Evolutionary conservation across 2,888 invertebrate genomes (phyloP), one percentile per base, ranked within the genome.

Genomic region (Autographa gamma): DNA sequence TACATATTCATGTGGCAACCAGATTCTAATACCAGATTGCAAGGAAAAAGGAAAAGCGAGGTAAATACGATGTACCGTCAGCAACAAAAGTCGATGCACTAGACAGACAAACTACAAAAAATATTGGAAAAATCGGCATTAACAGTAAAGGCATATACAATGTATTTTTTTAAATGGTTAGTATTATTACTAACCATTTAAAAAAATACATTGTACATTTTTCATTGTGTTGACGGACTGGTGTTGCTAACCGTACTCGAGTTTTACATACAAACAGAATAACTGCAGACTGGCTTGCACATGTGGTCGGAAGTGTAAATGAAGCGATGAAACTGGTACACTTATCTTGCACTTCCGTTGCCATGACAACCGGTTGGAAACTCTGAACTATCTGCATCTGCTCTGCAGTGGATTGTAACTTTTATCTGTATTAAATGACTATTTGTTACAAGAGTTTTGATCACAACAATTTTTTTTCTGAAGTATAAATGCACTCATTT

Each of bases 221-320:
- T 34, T 38, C 2, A 38, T 38, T 38, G 2, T 38, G 2, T 38
- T 11, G 1, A 38, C 1, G 38, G 38, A 38, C 38, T 48, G n/a
- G 8, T 48, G 16, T 48, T 48, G 14, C n/a, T 48, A n/a, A n/a
- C 16, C n/a, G 48, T 48, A 48, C 19, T 54, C 13, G 13, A 19
- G 54, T 56, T 56, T 54, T 19, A 56, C 54, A 56, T 56, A 56
- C 54, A 56, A 56, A 56, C 54, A 56, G 54, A 56, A 25, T 56
- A 25, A 14, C 11, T 25, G 25, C 14, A 13, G 19, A 11, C 6
- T 9, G 8, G 19, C 19, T 18, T 25, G 25, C 25, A 25, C 25
- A 25, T 56, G 54, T 25, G 54, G 54, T 56, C 25, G 54, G 54
- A 56, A 25, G 54, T 56, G 54, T 56, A 56, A 48, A 48, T 48